A percentile compares a stretch with the other conserved stretches of the same genome.
Conservation (phyloP, 2,888 invertebrate species). For the Melikaiella ostensackeni region DNA sequence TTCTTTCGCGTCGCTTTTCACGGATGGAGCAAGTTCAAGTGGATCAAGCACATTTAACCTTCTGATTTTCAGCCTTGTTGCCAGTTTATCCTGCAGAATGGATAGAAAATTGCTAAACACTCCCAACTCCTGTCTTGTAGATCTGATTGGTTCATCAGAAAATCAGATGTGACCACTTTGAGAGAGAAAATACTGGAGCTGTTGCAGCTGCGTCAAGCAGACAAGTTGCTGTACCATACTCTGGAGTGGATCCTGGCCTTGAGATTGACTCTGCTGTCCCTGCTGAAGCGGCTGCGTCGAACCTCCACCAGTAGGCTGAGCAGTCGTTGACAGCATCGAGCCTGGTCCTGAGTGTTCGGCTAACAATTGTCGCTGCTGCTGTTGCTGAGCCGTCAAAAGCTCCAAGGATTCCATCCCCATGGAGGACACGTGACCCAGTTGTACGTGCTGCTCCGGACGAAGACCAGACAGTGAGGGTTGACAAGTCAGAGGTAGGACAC, state of each 20-base stretch:
- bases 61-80: slow-evolving; percentile 43
- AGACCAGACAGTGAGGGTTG: slow-evolving; percentile 57
- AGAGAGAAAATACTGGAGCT: slow-evolving; percentile 71
- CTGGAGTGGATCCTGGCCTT: slow-evolving; percentile 73
- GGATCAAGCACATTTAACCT: slow-evolving; percentile 47
- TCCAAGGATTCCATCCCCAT: slow-evolving; percentile 70
- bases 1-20: slow-evolving; percentile 4
- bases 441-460: slow-evolving; percentile 63
- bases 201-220: slow-evolving; percentile 63
- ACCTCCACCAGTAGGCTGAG: slow-evolving; percentile 67
- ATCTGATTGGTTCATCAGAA: slow-evolving; percentile 31
- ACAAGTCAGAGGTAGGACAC: slow-evolving; percentile 61
- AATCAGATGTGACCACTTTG: slow-evolving; percentile 72
- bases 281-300: slow-evolving; percentile 70
- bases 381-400: slow-evolving; percentile 65
- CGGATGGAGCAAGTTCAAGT: slow-evolving; percentile 27
- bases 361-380: slow-evolving; percentile 63
- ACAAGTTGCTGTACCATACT: slow-evolving; percentile 74
- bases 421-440: slow-evolving; percentile 58
- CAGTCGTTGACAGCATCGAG: slow-evolving; percentile 58
- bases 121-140: slow-evolving; percentile 40
- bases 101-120: slow-evolving; percentile 24
- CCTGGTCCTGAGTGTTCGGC: slow-evolving; percentile 60
- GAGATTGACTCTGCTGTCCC: slow-evolving; percentile 62
- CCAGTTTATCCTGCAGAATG: slow-evolving; percentile 37